Base-by-base conservation (phyloP, 2,888 invertebrate genomes). In the Drosophila austrosaltans region DNA sequence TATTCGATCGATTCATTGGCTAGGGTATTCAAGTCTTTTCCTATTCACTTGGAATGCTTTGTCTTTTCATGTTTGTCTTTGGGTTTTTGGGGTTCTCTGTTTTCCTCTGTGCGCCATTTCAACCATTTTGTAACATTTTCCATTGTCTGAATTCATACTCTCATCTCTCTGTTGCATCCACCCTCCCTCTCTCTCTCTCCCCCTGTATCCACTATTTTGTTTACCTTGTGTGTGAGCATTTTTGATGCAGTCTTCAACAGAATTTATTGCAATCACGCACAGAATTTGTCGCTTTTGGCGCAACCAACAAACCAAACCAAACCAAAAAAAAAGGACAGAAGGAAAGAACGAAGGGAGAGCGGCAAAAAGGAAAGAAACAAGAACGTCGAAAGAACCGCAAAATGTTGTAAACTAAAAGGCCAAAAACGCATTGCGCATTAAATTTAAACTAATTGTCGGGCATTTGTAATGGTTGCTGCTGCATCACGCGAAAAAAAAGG, bases 181-280 rank as follows among this genome's bases (percentile, higher is more conserved):
- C 30, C 39, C 12, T 36, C 25, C n/a, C 7, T 10, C 53, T 28
- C 30, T 30, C 25, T 3, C 58, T 44, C 25, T 32, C n/a, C 44
- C 44, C 7, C 53, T 48, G 61, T 72, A 30, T 57, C 40, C 5
- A 36, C 32, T 56, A 60, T 48, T 68, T 63, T 82, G 86, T 85
- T 79, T 88, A 71, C 66, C 75, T 74, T 36, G 36, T 36, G 44
- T 58, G 61, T 67, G 57, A n/a, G 86, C 71, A 76, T 76, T 82
- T 76, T 42, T 53, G 59, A 54, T 60, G 60, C 72, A 59, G 73
- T 53, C 61, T 63, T 63, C 53, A 57, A 59, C 42, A 58, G 66
- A 83, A 78, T 81, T 83, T 83, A 83, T 81, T 86, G 81, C 78
- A 81, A 80, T 83, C 89, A 83, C 83, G 87, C 87, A 83, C 84